These are phyloP conservation scores for Muricea muricata DNA, from an alignment of 92 coral and sea anemone genomes.

Conservation along the genomic window DNA sequence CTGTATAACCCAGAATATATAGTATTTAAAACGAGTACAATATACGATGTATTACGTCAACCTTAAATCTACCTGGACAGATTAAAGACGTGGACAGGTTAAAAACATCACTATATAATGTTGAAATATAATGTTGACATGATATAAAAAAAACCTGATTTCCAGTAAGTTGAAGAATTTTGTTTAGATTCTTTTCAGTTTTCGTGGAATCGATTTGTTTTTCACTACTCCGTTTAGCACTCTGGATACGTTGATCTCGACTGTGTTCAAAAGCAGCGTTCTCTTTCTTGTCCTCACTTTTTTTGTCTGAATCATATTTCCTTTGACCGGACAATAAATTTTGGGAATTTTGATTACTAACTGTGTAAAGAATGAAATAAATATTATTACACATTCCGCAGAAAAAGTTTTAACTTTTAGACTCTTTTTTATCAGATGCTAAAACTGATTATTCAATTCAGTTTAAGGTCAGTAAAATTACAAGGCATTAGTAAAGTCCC, in stretches of 20 bases:
- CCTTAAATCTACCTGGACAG: too few relatives aligned
- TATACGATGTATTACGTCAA: too few relatives aligned
- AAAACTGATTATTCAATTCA: too few relatives aligned
- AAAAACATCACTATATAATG: too few relatives aligned
- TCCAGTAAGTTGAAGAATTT: not conserved
- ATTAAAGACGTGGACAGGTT: too few relatives aligned
- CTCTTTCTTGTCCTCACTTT: not conserved
- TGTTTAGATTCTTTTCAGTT: not conserved
- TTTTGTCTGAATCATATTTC: not conserved
- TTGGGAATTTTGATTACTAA: not conserved
- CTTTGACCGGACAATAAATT: not conserved
- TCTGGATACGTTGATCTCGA: slow-evolving; percentile 19
- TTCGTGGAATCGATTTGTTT: not conserved
- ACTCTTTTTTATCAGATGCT: not conserved
- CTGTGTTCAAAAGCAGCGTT: slow-evolving; percentile 8
- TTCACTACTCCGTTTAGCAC: not conserved
- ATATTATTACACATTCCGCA: not conserved
- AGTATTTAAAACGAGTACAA: too few relatives aligned
- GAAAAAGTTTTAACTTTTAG: not conserved
- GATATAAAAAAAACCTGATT: not conserved
- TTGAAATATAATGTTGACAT: not conserved
- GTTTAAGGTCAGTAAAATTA: too few relatives aligned
- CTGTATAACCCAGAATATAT: too few relatives aligned
- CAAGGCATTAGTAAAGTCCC: too few relatives aligned
- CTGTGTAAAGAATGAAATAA: not conserved